Base-by-base conservation (phyloP, 2,797 vertebrate genomes). In the Sebastes baramenuke region DNA sequence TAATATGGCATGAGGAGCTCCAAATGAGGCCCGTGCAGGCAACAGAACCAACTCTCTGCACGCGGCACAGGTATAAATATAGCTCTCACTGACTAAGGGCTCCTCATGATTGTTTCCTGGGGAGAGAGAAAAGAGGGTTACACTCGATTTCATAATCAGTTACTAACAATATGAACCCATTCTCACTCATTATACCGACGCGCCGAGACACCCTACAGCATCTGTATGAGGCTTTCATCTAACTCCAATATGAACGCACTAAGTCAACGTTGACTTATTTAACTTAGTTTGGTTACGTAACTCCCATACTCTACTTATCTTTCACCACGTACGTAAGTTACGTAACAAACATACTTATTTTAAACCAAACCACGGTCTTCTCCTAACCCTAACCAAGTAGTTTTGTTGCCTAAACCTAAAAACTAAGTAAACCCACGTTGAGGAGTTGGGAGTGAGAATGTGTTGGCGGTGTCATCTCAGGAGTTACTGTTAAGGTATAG, bases 1-100 rank as follows among this genome's bases (percentile, higher is more conserved):
- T 87, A 88, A 88, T 85, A 77, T 79, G 80, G 60, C 56, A 76
- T 64, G 36, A 66, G 77, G 30, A 79, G 69, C 65, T 38, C 32
- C 32, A 58, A 75, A 77, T 29, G 30, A 46, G 76, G 72, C 67
- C 46, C 80, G 3, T n/a, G 49, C 18, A 72, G 73, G 22, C 72
- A 65, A 79, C 66, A 81, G 59, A 81, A 71, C 22, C 9, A 59
- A 80, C 55, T 56, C 34, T 38, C 30, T 71, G 52, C 46, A 58
- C 1, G 6, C 54, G 56, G 18, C 14, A 20, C 11, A 36, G 22
- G 13, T 54, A 52, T 42, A 72, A 34, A 72, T 64, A 67, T 24
- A 75, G 14, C n/a, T n/a, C 27, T 20, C 13, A 36, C 59, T 29
- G 55, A 71, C 55, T n/a, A 20, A 9, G 7, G 13, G 27, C 30